phyloP scores from a whole-genome alignment of 2,797 vertebrate genomes.

The Malurus leucopterus region DNA sequence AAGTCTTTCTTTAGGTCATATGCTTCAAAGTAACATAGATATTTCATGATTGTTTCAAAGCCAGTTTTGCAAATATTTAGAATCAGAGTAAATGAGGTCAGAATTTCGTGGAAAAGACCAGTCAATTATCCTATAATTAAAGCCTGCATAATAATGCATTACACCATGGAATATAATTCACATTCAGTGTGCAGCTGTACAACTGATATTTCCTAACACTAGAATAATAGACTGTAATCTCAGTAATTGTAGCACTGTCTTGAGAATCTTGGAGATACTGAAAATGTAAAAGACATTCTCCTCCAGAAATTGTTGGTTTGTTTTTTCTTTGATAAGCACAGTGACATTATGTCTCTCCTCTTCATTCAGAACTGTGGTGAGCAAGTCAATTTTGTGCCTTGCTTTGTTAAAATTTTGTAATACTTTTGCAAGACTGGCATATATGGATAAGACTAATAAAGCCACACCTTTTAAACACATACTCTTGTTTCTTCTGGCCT shows the following conservation, averaged over 20 bases:
- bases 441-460: neutral
- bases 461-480: neutral
- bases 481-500: slow-evolving; percentile 7
- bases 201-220: slow-evolving; percentile 42
- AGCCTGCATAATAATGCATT: slow-evolving; percentile 50
- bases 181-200: slow-evolving; percentile 44
- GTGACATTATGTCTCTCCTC: neutral
- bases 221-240: slow-evolving; percentile 48
- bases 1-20: slow-evolving; percentile 17
- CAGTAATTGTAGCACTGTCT: slow-evolving; percentile 28
- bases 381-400: neutral
- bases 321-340: slow-evolving; percentile 30
- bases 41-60: slow-evolving; percentile 32
- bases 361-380: neutral
- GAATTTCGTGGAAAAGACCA: slow-evolving; percentile 47
- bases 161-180: slow-evolving; percentile 42
- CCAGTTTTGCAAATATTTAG: slow-evolving; percentile 58
- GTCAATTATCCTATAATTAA: slow-evolving; percentile 57
- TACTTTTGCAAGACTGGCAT: slow-evolving; percentile 5
- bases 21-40: neutral
- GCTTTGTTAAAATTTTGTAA: slow-evolving; percentile 10
- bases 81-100: slow-evolving; percentile 58
- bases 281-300: neutral
- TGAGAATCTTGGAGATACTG: slow-evolving; percentile 14
- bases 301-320: neutral